A percentile compares a stretch with the other conserved stretches of the same genome.
phyloP scores from a whole-genome alignment of 2,797 vertebrate genomes.

The Loriculus beryllinus region DNA sequence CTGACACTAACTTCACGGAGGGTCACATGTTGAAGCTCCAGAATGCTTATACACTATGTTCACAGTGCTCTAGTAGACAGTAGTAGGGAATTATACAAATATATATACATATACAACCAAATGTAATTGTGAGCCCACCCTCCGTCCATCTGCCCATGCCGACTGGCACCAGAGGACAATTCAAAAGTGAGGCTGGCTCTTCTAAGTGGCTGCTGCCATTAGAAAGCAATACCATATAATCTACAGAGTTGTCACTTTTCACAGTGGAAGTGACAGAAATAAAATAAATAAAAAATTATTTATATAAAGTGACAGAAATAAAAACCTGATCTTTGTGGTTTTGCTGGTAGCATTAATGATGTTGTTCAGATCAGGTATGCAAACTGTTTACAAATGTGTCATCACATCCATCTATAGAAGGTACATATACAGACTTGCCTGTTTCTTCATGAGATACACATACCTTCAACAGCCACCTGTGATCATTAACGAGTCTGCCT shows the following conservation, averaged over 20 bases:
- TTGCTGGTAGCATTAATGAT: neutral
- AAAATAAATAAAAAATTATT: neutral
- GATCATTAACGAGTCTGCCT: neutral
- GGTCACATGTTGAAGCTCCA: accelerated
- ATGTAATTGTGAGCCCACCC: neutral
- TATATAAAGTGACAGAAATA: neutral
- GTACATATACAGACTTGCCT: neutral
- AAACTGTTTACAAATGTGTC: neutral
- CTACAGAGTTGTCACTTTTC: neutral
- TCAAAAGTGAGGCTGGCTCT: neutral
- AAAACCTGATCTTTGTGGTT: neutral
- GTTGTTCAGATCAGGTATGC: neutral
- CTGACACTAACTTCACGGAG: neutral
- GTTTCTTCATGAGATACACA: neutral
- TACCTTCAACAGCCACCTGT: neutral
- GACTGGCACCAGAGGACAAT: neutral
- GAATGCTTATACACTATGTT: accelerated
- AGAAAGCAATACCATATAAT: neutral
- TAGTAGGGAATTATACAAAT: neutral
- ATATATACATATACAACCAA: neutral
- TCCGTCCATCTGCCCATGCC: neutral
- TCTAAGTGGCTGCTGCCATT: neutral
- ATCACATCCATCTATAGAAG: neutral
- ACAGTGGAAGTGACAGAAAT: neutral
- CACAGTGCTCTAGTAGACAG: neutral